A percentile compares a stretch with the other conserved stretches of the same genome.
Conservation (phyloP, 2,113 vertebrate species). For the Anarrhichthys ocellatus region DNA sequence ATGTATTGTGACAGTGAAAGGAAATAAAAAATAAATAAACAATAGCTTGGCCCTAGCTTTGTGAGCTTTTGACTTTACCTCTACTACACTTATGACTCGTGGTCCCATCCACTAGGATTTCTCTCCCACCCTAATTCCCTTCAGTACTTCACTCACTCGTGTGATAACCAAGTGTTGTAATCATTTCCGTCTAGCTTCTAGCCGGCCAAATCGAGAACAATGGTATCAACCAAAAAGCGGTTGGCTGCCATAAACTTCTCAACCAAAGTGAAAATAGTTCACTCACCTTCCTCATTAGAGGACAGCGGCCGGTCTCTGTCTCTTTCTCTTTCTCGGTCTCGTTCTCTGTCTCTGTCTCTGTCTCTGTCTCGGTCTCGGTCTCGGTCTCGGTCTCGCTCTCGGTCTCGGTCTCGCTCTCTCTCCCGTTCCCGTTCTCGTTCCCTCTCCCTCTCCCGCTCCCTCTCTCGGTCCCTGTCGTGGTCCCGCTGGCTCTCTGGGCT, state of each 20-base stretch:
- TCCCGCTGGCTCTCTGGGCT: slow-evolving; percentile 85
- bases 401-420: too few relatives aligned
- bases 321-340: too few relatives aligned
- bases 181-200: background rate
- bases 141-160: background rate
- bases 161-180: background rate
- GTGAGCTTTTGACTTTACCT: background rate
- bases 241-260: background rate
- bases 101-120: background rate
- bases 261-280: background rate
- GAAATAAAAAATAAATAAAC: background rate
- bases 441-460: slow-evolving; percentile 65
- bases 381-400: too few relatives aligned
- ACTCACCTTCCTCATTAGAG: slow-evolving; percentile 83
- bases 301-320: slow-evolving; percentile 72
- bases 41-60: background rate
- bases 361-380: too few relatives aligned
- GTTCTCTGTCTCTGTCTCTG: too few relatives aligned
- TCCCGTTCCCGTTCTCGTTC: slow-evolving; percentile 39
- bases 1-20: background rate
- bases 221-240: too few relatives aligned
- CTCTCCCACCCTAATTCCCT: background rate
- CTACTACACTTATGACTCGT: background rate
- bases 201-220: background rate
- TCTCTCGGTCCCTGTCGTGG: slow-evolving; percentile 74